Percentiles rank a stretch among this genome's conserved stretches.
phyloP scores from a whole-genome alignment of 2,113 vertebrate species.

The Istiophorus platypterus region DNA sequence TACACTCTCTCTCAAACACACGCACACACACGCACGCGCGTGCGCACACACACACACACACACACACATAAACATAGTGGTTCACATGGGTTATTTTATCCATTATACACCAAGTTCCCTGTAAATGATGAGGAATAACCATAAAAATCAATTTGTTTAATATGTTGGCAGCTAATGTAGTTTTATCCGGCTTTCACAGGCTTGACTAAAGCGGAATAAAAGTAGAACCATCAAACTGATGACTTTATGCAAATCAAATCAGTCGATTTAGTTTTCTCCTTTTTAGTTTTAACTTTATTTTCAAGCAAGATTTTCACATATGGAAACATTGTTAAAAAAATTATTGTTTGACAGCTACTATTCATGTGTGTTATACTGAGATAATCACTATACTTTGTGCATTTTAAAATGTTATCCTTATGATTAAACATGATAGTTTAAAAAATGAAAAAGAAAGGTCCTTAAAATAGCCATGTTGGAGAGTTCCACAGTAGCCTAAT shows the following conservation, averaged over 20 bases:
- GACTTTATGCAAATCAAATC: constrained; percentile 5
- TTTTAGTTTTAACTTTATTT: background rate
- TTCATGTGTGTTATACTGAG: background rate
- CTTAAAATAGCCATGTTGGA: too few relatives aligned
- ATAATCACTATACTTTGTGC: background rate
- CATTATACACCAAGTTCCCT: background rate
- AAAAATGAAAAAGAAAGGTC: background rate
- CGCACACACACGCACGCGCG: background rate
- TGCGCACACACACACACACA: background rate
- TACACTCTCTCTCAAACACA: background rate
- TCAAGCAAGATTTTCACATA: background rate
- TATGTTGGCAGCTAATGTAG: constrained; percentile 14
- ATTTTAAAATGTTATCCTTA: background rate
- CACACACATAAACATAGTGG: background rate
- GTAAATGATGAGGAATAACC: constrained; percentile 39
- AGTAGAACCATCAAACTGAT: constrained; percentile 3
- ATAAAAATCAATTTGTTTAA: constrained; percentile 37
- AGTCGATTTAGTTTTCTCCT: constrained; percentile 15
- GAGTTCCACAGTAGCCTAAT: too few relatives aligned
- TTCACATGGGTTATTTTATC: constrained; percentile 12
- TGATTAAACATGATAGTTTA: background rate
- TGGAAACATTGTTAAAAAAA: background rate
- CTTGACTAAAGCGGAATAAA: background rate
- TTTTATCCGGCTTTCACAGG: background rate
- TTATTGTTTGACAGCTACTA: background rate